phyloP scores from a whole-genome alignment of 2,797 vertebrate genomes.

The Rallus crepitans region DNA sequence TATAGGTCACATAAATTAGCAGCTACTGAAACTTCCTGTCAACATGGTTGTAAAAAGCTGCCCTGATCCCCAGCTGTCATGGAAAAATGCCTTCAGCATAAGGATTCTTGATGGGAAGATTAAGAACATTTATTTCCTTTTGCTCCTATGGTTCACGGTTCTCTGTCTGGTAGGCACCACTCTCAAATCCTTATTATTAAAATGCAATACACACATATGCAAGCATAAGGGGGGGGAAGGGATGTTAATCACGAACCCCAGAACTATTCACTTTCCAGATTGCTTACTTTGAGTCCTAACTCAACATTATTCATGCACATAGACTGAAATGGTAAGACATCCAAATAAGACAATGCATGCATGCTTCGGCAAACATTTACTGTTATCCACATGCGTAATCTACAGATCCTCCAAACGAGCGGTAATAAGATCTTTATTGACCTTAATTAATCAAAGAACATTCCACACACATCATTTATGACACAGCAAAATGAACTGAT shows the following conservation, averaged over 20 bases:
- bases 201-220: neutral
- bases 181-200: neutral
- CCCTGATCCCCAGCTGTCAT: neutral
- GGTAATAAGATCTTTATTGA: neutral
- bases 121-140: neutral
- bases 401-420: neutral
- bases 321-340: neutral
- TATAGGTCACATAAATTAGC: neutral
- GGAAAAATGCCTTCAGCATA: neutral
- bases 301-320: neutral
- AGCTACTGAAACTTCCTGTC: neutral
- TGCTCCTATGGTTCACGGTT: neutral
- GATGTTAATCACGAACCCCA: neutral
- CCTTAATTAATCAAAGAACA: neutral
- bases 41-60: neutral
- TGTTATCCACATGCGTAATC: neutral
- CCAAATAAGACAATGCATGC: neutral
- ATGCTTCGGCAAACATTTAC: neutral
- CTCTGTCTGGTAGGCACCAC: neutral
- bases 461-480: neutral
- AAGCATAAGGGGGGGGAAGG: neutral
- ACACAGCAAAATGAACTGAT: neutral
- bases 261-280: neutral
- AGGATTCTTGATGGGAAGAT: neutral
- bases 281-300: neutral